A percentile compares a stretch with the other conserved stretches of the same genome.
Conservation (phyloP, 2,888 invertebrate species). For the Ptychoptera albimana region DNA sequence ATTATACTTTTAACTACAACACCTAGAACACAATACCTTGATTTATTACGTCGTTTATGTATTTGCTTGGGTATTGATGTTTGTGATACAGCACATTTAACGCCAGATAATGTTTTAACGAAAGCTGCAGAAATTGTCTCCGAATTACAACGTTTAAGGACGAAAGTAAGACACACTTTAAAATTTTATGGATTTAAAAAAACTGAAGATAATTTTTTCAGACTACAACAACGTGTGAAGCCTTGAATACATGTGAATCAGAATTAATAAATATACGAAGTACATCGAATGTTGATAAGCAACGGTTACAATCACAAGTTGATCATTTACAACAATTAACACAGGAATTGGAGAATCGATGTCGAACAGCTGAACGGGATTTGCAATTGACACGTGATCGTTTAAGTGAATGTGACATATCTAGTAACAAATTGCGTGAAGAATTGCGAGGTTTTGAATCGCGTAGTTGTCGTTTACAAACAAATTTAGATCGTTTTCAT, state of each 20-base stretch:
- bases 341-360: constrained; percentile 54
- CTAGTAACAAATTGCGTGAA: constrained; percentile 36
- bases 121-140: constrained; percentile 65
- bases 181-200: too few species aligned
- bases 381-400: constrained; percentile 54
- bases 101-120: constrained; percentile 55
- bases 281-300: constrained; percentile 41
- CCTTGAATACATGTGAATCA: constrained; percentile 29
- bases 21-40: constrained; percentile 40
- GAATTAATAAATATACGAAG: constrained; percentile 26
- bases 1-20: background rate
- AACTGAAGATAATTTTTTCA: background rate
- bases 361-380: constrained; percentile 61
- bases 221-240: constrained; percentile 26
- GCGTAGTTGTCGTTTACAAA: constrained; percentile 28
- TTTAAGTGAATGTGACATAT: constrained; percentile 55
- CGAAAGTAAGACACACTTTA: constrained; percentile 33
- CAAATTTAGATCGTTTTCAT: constrained; percentile 26
- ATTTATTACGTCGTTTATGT: constrained; percentile 54
- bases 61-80: constrained; percentile 55
- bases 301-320: constrained; percentile 53
- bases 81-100: constrained; percentile 45
- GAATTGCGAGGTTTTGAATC: constrained; percentile 30
- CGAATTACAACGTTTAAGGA: constrained; percentile 48
- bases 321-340: constrained; percentile 35